These are phyloP conservation scores for Oryzias melastigma DNA, from an alignment of 2,113 vertebrate genomes.

Conservation along the genomic window DNA sequence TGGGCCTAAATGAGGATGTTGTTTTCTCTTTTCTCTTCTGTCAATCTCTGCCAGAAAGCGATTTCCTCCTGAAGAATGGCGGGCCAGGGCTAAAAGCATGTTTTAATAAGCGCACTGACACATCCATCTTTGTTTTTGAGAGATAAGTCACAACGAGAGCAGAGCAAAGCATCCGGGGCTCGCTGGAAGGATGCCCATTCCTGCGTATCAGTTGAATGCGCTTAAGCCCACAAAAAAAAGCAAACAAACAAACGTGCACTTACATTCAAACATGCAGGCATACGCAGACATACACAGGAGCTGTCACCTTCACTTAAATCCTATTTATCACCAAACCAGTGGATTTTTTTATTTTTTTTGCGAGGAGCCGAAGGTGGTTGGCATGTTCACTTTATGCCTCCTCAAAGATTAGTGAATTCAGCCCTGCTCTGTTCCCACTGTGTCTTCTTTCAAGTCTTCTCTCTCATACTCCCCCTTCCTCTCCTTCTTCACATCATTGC, in stretches of 20 bases:
- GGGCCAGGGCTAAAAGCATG: constrained; percentile 72
- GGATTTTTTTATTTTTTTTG: constrained; percentile 40
- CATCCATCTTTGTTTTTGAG: constrained; percentile 79
- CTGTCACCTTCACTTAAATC: constrained; percentile 79
- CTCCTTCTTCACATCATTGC: constrained; percentile 60
- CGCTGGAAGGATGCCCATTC: constrained; percentile 73
- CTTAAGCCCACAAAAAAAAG: constrained; percentile 57
- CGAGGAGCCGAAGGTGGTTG: constrained; percentile 75
- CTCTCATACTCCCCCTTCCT: constrained; percentile 62
- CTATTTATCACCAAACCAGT: constrained; percentile 77
- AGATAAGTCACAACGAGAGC: constrained; percentile 75
- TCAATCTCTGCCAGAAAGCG: constrained; percentile 78
- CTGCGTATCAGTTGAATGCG: constrained; percentile 68
- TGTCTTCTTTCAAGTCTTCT: constrained; percentile 74
- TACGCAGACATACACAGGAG: constrained; percentile 64
- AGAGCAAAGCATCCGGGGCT: constrained; percentile 68
- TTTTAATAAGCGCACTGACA: constrained; percentile 79
- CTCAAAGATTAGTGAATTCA: constrained; percentile 78
- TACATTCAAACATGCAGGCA: constrained; percentile 46
- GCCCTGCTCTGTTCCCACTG: constrained; percentile 65
- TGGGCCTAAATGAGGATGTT: constrained; percentile 78
- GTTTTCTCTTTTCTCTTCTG: constrained; percentile 75
- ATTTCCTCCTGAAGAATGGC: constrained; percentile 74
- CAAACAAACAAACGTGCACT: constrained; percentile 39
- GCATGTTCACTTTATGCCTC: constrained; percentile 79